Evolutionary conservation across 2,113 vertebrate genomes (phyloP).

Genomic region (Scopus umbretta): DNA sequence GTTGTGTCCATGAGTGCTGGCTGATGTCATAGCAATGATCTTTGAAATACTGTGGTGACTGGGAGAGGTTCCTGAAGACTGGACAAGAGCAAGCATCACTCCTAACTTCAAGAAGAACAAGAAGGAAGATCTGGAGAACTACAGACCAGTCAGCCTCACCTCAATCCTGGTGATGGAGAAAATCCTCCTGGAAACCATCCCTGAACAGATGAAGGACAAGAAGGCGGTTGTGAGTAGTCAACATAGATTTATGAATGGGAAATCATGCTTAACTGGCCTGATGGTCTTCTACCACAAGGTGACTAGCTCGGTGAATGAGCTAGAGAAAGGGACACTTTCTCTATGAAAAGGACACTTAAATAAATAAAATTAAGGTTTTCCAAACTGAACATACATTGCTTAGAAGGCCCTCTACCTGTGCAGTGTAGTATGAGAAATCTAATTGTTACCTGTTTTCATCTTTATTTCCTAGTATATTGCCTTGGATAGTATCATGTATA

Average conservation of each 20-base stretch:
- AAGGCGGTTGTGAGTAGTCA: not conserved
- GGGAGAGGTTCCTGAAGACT: not conserved
- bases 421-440: not conserved
- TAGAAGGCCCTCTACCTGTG: not conserved
- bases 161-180: not conserved
- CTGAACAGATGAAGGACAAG: not conserved
- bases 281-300: not conserved
- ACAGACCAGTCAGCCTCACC: not conserved
- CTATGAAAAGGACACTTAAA: not conserved
- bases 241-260: not conserved
- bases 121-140: not conserved
- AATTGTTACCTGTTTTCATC: not conserved
- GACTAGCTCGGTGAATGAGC: not conserved
- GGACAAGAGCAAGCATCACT: not conserved
- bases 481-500: not conserved
- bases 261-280: not conserved
- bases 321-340: not conserved
- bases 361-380: not conserved
- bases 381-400: not conserved
- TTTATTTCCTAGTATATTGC: not conserved
- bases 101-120: not conserved
- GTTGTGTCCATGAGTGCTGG: rapidly evolving
- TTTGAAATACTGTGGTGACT: not conserved
- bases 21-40: not conserved
- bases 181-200: not conserved